Evolutionary conservation across 1,140 invertebrate species (phyloP), one percentile per base, ranked within the genome.

Genomic region (Aphaenogaster ashmeadi): DNA sequence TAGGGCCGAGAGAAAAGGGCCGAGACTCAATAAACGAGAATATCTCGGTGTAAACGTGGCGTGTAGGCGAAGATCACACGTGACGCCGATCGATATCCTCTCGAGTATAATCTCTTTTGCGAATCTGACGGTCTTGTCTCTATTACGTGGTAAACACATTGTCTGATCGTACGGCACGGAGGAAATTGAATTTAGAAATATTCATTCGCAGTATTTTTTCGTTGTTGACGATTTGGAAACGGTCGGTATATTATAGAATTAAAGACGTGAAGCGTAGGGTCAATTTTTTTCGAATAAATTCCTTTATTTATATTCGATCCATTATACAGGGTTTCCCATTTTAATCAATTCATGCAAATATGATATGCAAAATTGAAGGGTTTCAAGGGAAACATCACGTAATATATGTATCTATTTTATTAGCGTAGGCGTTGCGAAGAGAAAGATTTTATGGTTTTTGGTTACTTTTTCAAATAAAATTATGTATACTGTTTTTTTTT

Each of bases 1-100:
- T 79, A 54, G 74, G 21, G 54, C n/a, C 47, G 54, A 75, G 81
- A 47, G 58, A 75, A 52, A 64, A 58, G 64, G 33, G 52, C 71
- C 27, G 78, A 41, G 79, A 56, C 36, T 71, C 50, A 56, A 81
- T 56, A 81, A 81, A 67, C 79, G 79, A 56, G 79, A 71, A 81
- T 71, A 71, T 38, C 21, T 69, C 38, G 50, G 15, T 81, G 36
- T 81, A 71, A 71, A 81, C 64, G 64, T 56, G 50, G 64, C 9
- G 52, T 54, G 54, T 71, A 71, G 38, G 64, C 64, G 38, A 56
- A 56, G 79, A 81, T 81, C 79, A 71, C 64, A 71, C 50, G 66
- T 81, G 79, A 81, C 38, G 52, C 38, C 21, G 38, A 56, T 81
- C 64, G 64, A 81, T 81, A 81, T 81, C 21, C 52, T 71, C 47